These are phyloP conservation scores for Phacellophora camtschatica DNA, from an alignment of 30 jellyfish, hydroid and myxozoan species.

Conservation along the genomic window DNA sequence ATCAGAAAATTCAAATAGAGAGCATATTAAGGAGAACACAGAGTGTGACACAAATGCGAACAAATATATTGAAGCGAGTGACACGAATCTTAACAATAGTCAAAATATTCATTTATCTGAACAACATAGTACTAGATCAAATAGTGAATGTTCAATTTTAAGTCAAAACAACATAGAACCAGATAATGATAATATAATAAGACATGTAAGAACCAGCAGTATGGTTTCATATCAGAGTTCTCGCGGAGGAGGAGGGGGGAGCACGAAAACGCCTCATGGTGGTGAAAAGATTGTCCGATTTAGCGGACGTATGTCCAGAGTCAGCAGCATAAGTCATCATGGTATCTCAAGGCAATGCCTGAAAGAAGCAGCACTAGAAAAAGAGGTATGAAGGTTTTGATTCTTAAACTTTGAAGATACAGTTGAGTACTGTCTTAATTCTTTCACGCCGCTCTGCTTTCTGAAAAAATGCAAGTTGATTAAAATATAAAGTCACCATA, in stretches of 20 bases:
- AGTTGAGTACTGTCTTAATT: too few species aligned
- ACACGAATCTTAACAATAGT: neutral
- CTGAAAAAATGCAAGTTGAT: too few species aligned
- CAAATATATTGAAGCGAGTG: neutral
- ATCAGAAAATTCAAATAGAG: neutral
- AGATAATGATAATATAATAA: neutral
- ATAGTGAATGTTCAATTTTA: slow-evolving; percentile 46
- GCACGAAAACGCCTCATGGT: slow-evolving; percentile 8
- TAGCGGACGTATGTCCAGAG: slow-evolving; percentile 64
- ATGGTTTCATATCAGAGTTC: slow-evolving; percentile 41
- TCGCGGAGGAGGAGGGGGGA: neutral
- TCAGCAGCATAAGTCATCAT: slow-evolving; percentile 71
- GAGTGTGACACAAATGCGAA: neutral
- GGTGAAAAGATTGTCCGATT: slow-evolving; percentile 51
- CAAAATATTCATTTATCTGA: neutral
- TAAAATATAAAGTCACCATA: too few species aligned
- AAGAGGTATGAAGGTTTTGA: slow-evolving; percentile 23
- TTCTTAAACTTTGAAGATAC: too few species aligned
- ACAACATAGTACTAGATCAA: slow-evolving; percentile 23
- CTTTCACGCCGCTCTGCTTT: too few species aligned
- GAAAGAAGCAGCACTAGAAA: slow-evolving; percentile 72
- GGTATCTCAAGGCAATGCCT: slow-evolving; percentile 70
- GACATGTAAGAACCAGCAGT: slow-evolving; percentile 21
- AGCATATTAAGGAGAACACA: neutral
- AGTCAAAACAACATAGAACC: neutral